phyloP scores from a whole-genome alignment of 2,797 vertebrate genomes.

The Gymnocypris eckloni region DNA sequence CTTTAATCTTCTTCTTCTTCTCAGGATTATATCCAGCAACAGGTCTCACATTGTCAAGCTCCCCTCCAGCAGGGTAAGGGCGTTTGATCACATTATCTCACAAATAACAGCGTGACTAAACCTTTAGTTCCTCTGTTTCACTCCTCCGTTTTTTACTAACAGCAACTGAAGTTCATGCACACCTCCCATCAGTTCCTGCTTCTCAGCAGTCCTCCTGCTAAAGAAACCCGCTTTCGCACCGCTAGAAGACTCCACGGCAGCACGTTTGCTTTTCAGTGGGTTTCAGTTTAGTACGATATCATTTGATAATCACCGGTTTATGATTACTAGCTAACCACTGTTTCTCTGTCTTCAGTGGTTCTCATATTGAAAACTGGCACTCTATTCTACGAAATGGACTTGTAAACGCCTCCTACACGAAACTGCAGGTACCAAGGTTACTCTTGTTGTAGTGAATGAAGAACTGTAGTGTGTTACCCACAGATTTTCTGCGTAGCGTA shows the following conservation, averaged over 20 bases:
- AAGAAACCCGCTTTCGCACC: conserved; percentile 92
- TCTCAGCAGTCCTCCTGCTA: conserved; percentile 94
- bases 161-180: conserved; percentile 99
- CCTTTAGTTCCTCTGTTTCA: background rate
- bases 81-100: background rate
- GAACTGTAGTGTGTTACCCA: background rate
- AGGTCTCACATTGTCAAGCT: conserved; percentile 97
- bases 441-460: background rate
- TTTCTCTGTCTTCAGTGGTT: conserved; percentile 67
- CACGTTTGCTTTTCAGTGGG: conserved; percentile 98
- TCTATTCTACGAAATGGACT: conserved; percentile 96
- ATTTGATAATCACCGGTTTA: background rate
- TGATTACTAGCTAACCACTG: background rate
- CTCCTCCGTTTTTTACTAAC: conserved; percentile 55
- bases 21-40: conserved; percentile 97
- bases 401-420: conserved; percentile 94
- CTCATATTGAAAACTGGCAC: conserved; percentile 98
- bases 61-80: conserved; percentile 88
- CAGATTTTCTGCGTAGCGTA: background rate
- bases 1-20: conserved; percentile 32
- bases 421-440: conserved; percentile 87
- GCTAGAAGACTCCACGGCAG: conserved; percentile 94
- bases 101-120: background rate
- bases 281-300: conserved; percentile 39
- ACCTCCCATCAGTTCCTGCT: conserved; percentile 97